phyloP scores from a whole-genome alignment of 2,797 vertebrate species.

The Cirrhinus mrigala region DNA sequence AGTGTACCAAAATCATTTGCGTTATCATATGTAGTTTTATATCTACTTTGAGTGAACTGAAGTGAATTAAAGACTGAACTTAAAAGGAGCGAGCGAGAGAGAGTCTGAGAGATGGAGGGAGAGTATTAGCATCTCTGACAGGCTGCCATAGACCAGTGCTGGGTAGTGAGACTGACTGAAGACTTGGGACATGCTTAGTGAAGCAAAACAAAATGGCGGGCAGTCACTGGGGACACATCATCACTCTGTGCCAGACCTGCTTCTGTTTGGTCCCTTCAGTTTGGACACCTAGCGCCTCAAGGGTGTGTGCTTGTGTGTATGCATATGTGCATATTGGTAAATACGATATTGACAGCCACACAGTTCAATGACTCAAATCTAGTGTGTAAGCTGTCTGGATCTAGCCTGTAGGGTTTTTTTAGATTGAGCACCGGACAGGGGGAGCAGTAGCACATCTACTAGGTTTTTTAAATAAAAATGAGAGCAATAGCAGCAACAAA shows the following conservation, averaged over 20 bases:
- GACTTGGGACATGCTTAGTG: slow-evolving; percentile 49
- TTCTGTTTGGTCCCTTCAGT: slow-evolving; percentile 47
- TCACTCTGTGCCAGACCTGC: slow-evolving; percentile 52
- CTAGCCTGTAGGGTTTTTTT: slow-evolving; percentile 40
- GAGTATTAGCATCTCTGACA: slow-evolving; percentile 57
- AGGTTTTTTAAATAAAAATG: background rate
- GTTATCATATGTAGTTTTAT: background rate
- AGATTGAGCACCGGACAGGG: slow-evolving; percentile 7
- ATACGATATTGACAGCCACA: slow-evolving; percentile 36
- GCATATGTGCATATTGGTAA: slow-evolving; percentile 22
- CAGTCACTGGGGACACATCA: slow-evolving; percentile 51
- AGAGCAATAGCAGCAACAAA: background rate
- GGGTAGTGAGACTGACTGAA: slow-evolving; percentile 45
- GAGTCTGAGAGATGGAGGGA: slow-evolving; percentile 43
- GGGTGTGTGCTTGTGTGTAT: slow-evolving; percentile 46
- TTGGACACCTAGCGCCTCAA: slow-evolving; percentile 41
- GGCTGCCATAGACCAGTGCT: slow-evolving; percentile 47
- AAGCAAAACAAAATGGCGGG: slow-evolving; percentile 62
- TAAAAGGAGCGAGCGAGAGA: background rate
- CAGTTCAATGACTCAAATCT: slow-evolving; percentile 55
- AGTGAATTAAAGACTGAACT: background rate
- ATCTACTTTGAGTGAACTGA: background rate
- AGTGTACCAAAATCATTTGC: background rate
- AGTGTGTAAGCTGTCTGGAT: slow-evolving; percentile 47
- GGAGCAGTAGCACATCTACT: background rate